Base-by-base conservation (phyloP, 2,113 vertebrate species). In the Ailuropoda melanoleuca region DNA sequence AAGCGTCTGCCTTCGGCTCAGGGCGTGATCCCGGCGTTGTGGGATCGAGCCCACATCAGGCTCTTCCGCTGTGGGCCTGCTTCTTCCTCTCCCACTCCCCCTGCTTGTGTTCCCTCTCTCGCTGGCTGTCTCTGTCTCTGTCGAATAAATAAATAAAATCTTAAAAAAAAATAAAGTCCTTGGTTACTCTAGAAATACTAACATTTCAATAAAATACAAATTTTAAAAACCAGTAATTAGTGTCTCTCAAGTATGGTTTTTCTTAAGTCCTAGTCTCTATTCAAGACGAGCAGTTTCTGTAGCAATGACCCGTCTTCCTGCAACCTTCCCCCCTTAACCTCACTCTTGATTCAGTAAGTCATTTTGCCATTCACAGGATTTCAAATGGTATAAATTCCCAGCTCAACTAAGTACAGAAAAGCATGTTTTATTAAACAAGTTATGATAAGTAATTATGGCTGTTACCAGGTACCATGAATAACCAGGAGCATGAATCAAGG, bases 401-500 rank as follows among this genome's bases (percentile, higher is more conserved):
- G n/a, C 18, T 92, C 80, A 96, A 50, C 84, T 88, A 93, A 95
- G 50, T 58, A 31, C 64, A 85, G 43, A 88, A 96, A 91, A 85
- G 12, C 43, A 93, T 90, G 39, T 81, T 96, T 93, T 97, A 95
- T 93, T 97, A 90, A 97, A 85, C 5, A 84, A 95, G 56, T 80
- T 91, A 84, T 93, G 70, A 68, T 88, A 95, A 93, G 62, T 90
- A 97, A 97, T 98, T 95, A 96, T 60, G 50, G 46, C 19, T 74
- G 29, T 95, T 94, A 91, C 6, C 88, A 94, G 53, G 70, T 93
- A 97, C 88, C 58, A 80, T 62, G 86, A 91, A 50, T 96, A 97
- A 95, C 95, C 21, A 90, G 86, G 92, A 93, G 8, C 55, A 92
- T 64, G 37, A 97, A 84, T 92, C 34, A 86, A 86, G 75, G 80